A percentile compares a stretch with the other conserved stretches of the same genome.
Evolutionary conservation across 2,797 vertebrate genomes (phyloP).

Genomic region (Uromys caudimaculatus): DNA sequence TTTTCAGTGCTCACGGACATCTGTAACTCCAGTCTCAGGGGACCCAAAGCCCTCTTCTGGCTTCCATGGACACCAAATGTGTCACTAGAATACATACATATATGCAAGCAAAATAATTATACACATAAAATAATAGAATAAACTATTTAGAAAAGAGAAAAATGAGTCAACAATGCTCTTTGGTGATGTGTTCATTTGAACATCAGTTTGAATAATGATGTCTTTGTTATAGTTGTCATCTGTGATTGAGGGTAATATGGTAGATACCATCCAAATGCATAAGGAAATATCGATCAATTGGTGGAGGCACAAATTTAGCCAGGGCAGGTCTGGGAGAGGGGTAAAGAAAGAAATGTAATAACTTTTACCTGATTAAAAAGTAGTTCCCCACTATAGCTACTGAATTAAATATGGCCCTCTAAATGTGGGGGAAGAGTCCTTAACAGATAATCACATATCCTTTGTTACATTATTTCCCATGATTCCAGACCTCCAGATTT

Average conservation of each 20-base stretch:
- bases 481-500: neutral
- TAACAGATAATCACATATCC: neutral
- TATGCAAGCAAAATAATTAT: neutral
- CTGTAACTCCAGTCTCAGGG: neutral
- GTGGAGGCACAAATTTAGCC: neutral
- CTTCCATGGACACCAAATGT: neutral
- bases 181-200: neutral
- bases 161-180: neutral
- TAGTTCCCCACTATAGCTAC: neutral
- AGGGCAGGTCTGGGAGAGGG: neutral
- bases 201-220: neutral
- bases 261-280: neutral
- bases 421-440: neutral
- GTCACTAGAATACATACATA: neutral
- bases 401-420: neutral
- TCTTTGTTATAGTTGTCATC: neutral
- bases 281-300: neutral
- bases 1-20: neutral
- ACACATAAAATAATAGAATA: neutral
- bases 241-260: neutral
- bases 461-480: neutral
- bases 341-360: neutral
- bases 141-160: neutral
- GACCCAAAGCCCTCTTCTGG: too few species aligned
- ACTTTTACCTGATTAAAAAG: conserved; percentile 30